Percentiles rank a stretch among this genome's conserved stretches.
Conservation (phyloP, 2,797 vertebrate species). For the Tadarida brasiliensis region DNA sequence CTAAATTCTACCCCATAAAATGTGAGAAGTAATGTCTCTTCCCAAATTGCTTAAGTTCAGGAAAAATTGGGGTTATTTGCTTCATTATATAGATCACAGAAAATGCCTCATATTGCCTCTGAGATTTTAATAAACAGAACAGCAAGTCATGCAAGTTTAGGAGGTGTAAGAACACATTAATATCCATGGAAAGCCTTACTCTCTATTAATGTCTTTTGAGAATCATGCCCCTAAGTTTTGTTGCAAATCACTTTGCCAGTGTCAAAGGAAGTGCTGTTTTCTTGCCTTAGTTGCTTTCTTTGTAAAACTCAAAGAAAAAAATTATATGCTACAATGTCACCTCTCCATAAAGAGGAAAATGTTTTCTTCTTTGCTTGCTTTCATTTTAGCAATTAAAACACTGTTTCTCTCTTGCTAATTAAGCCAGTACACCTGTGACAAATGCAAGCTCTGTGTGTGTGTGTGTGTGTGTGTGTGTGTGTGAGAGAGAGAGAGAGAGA, state of each 20-base stretch:
- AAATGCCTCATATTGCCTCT: neutral
- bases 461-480: too few relatives aligned
- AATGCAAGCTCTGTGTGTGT: neutral
- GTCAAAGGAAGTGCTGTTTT: neutral
- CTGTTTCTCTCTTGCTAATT: constrained; percentile 66
- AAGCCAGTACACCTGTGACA: constrained; percentile 66
- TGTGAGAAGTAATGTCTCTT: constrained; percentile 20
- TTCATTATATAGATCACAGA: constrained; percentile 45
- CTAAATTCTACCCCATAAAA: neutral
- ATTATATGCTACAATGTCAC: constrained; percentile 41
- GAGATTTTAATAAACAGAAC: constrained; percentile 55
- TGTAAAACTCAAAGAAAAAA: constrained; percentile 47
- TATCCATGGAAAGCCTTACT: neutral
- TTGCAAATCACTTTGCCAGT: constrained; percentile 40
- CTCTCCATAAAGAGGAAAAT: constrained; percentile 64
- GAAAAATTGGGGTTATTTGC: neutral
- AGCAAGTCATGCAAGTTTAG: neutral
- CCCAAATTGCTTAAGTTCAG: neutral
- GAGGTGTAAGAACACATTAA: neutral
- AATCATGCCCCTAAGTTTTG: neutral
- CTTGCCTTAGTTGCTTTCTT: constrained; percentile 40
- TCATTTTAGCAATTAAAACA: neutral
- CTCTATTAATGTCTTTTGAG: neutral
- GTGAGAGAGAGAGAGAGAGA: neutral
- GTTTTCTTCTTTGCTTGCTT: constrained; percentile 35